Evolutionary conservation across 2,797 vertebrate genomes (phyloP).

Genomic region (Hipposideros larvatus): DNA sequence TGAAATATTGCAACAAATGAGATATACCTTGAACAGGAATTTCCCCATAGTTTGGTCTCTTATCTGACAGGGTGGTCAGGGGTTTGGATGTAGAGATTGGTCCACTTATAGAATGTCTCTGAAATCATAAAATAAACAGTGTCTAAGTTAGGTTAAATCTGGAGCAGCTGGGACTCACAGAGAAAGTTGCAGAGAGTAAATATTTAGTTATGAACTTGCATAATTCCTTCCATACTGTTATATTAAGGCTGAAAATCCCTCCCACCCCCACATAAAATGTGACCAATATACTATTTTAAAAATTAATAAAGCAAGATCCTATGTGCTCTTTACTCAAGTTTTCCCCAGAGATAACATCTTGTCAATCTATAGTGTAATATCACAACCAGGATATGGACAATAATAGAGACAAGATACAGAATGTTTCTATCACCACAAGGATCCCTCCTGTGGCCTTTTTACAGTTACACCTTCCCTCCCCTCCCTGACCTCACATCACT

Average conservation of each 20-base stretch:
- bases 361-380: background rate
- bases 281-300: background rate
- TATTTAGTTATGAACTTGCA: background rate
- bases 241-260: background rate
- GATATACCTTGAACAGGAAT: constrained; percentile 93
- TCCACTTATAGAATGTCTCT: constrained; percentile 96
- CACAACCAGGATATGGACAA: background rate
- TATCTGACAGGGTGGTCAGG: constrained; percentile 93
- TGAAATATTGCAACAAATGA: background rate
- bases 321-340: background rate
- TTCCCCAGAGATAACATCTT: background rate
- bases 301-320: background rate
- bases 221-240: background rate
- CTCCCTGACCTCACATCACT: background rate
- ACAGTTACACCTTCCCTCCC: background rate
- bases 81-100: constrained; percentile 94
- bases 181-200: background rate
- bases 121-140: constrained; percentile 81
- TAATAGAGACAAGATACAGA: background rate
- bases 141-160: background rate
- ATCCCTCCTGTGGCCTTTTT: background rate
- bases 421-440: background rate
- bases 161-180: background rate
- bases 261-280: background rate
- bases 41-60: constrained; percentile 95